A percentile compares a stretch with the other conserved stretches of the same genome.
phyloP scores from a whole-genome alignment of 1,140 invertebrate genomes.

The Drosophila trapezifrons region DNA sequence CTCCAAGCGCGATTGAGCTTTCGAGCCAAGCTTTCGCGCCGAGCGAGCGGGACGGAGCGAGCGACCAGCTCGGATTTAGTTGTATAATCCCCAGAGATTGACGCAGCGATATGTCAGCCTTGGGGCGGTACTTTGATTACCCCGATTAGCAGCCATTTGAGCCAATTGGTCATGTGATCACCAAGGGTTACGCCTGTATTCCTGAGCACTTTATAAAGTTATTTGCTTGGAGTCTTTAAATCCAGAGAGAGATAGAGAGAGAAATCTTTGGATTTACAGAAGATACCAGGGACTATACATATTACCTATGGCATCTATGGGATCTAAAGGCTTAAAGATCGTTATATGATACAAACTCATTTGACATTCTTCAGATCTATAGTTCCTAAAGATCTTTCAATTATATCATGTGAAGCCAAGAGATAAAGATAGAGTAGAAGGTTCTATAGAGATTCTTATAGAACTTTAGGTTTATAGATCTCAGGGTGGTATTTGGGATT shows the following conservation, averaged over 20 bases:
- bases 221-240: too few relatives aligned
- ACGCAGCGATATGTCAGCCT: constrained; percentile 1
- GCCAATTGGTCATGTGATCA: constrained; percentile 15
- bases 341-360: background rate
- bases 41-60: background rate
- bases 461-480: background rate
- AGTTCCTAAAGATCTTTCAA: background rate
- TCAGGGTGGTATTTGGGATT: too few relatives aligned
- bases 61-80: constrained; percentile 5
- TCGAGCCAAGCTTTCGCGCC: constrained; percentile 1
- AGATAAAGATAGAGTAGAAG: background rate
- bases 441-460: background rate
- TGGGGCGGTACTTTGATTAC: constrained; percentile 19
- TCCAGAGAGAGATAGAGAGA: background rate
- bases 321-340: background rate
- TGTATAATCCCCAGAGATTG: constrained; percentile 3
- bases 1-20: background rate
- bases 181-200: background rate
- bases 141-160: constrained; percentile 16
- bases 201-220: background rate
- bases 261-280: too few relatives aligned
- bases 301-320: background rate
- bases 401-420: background rate
- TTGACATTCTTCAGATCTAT: background rate
- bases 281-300: background rate